Evolutionary conservation across 2,888 invertebrate species (phyloP).

Genomic region (Lepidocyrtinus sp.): DNA sequence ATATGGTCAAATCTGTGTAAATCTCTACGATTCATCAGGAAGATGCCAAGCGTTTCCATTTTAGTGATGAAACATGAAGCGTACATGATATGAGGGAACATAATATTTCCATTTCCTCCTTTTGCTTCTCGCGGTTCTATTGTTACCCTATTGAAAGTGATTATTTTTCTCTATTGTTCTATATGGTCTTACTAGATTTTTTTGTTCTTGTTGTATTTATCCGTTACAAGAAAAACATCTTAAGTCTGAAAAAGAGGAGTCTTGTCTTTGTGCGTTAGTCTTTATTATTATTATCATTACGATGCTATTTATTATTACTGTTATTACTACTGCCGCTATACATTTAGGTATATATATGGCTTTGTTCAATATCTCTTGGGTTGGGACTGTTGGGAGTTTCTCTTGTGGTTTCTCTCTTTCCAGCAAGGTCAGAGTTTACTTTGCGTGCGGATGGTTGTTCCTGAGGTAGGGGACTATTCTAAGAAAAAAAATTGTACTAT

Average conservation of each 20-base stretch:
- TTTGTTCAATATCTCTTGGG: neutral
- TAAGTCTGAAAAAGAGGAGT: neutral
- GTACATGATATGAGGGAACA: neutral
- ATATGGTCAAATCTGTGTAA: too few relatives aligned
- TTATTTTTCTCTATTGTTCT: slow-evolving; percentile 25
- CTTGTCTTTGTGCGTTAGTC: neutral
- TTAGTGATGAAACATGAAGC: neutral
- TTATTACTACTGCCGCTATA: slow-evolving; percentile 15
- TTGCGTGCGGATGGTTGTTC: slow-evolving; percentile 89
- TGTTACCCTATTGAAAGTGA: slow-evolving; percentile 2
- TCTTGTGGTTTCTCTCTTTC: slow-evolving; percentile 75
- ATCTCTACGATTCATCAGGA: too few relatives aligned
- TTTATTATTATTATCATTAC: neutral
- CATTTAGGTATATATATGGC: neutral
- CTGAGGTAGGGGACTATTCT: slow-evolving; percentile 79
- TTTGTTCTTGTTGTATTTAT: neutral
- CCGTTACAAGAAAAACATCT: neutral
- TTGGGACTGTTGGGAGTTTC: too few relatives aligned
- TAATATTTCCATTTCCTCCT: slow-evolving; percentile 12
- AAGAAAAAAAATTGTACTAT: slow-evolving; percentile 34
- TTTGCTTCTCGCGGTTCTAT: slow-evolving; percentile 32
- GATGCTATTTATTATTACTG: neutral
- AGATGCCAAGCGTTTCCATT: too few relatives aligned
- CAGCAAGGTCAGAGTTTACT: slow-evolving; percentile 87
- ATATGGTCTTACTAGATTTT: slow-evolving; percentile 21